phyloP scores from a whole-genome alignment of 2,113 vertebrate species.

The cat (Felis catus) region F.catus_Fca126_mat1.0 CM031417.1:120224001-120224500 shows the following conservation, averaged over 20 bases:
- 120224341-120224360: neutral
- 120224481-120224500: neutral
- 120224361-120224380: neutral
- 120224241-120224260: too few species aligned
- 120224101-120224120: too few species aligned
- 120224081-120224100: neutral
- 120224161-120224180: too few species aligned
- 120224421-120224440: neutral
- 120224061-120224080: neutral
- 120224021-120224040: conserved; percentile 69
- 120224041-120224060: conserved; percentile 68
- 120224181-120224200: too few species aligned
- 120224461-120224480: neutral
- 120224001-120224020: conserved; percentile 64
- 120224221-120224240: too few species aligned
- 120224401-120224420: neutral
- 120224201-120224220: too few species aligned
- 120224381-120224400: neutral
- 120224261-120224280: too few species aligned
- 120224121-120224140: too few species aligned
- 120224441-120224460: neutral
- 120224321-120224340: neutral
- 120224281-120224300: too few species aligned
- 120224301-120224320: too few species aligned
- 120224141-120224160: too few species aligned